Evolutionary conservation across 2,113 vertebrate genomes (phyloP), one percentile per base, ranked within the genome.

Genomic region (Chascanopsetta lugubris): DNA sequence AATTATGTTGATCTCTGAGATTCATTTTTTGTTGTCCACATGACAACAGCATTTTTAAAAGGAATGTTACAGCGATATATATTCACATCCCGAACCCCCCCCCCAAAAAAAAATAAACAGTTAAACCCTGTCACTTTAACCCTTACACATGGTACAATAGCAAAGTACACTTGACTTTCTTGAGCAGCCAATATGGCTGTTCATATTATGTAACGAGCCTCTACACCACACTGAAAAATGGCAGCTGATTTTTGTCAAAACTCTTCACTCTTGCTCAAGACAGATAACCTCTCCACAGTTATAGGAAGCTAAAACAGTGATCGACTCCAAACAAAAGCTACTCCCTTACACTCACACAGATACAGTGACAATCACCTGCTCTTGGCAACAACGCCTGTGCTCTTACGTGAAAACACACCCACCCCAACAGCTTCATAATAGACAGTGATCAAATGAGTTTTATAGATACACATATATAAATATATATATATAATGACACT

Each of bases 371-470:
- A 84, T 20, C 26, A 55, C 45, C 49, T 56, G 67, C 58, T 74
- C 60, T 57, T 73, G 27, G 51, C 70, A 56, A 82, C 49, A 69
- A 75, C 77, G 71, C 67, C 66, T 61, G 58, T 69, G 61, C 68
- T 53, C 83, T 67, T 60, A 42, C 2, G 64, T 82, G 71, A 72
- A 65, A 69, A 82, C 64, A 80, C 42, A 82, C 77, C 76, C 77
- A 83, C 54, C 68, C n/a, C 56, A 65, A 63, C 61, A 70, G 66
- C 25, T 69, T 76, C 64, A 59, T 64, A 76, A 77, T 56, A 77
- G 69, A 88, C 69, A 47, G 64, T 89, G 83, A 90, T 50, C 24
- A 55, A 80, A 88, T 87, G 61, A 85, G 79, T 82, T 75, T 48
- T 54, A 66, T n/a, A n/a, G n/a, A n/a, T n/a, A n/a, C n/a, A n/a